Percentiles rank a stretch among this genome's conserved stretches.
phyloP scores from a whole-genome alignment of 2,888 invertebrate species.

The Watsonalla cultraria region DNA sequence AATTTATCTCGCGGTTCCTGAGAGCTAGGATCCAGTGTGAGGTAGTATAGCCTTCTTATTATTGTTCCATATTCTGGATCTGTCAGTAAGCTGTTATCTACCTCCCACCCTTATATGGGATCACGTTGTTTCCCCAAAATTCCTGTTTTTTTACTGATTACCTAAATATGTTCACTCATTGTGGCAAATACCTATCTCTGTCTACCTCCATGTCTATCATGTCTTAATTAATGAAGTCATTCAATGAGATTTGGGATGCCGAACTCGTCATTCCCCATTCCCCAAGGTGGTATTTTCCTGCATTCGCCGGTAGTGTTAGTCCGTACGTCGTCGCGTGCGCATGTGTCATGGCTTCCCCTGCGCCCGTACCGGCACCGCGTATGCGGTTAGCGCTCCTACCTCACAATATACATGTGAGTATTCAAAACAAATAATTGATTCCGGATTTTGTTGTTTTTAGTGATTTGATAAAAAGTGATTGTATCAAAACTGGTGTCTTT shows the following conservation, averaged over 20 bases:
- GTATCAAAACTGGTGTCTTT: neutral
- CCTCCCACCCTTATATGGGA: too few species aligned
- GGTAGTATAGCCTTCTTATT: too few species aligned
- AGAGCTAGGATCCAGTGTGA: too few species aligned
- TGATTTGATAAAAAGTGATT: neutral
- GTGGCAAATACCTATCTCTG: too few species aligned
- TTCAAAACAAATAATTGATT: neutral
- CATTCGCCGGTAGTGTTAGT: constrained; percentile 10
- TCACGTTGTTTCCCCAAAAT: too few species aligned
- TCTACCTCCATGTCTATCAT: too few species aligned
- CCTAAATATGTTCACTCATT: too few species aligned
- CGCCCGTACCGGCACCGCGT: constrained; percentile 62
- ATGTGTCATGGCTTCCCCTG: constrained; percentile 38
- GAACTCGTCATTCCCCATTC: neutral
- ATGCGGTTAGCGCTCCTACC: constrained; percentile 64
- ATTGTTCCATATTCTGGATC: too few species aligned
- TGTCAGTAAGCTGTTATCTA: too few species aligned
- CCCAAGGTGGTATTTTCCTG: neutral
- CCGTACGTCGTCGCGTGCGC: constrained; percentile 36
- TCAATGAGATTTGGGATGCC: neutral
- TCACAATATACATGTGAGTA: constrained; percentile 70
- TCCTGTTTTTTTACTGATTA: too few species aligned
- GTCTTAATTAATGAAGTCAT: too few species aligned
- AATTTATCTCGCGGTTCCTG: too few species aligned
- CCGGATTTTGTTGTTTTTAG: neutral